These are phyloP conservation scores for Sceloporus undulatus DNA, from an alignment of 2,113 vertebrate genomes.

Conservation along the genomic window DNA sequence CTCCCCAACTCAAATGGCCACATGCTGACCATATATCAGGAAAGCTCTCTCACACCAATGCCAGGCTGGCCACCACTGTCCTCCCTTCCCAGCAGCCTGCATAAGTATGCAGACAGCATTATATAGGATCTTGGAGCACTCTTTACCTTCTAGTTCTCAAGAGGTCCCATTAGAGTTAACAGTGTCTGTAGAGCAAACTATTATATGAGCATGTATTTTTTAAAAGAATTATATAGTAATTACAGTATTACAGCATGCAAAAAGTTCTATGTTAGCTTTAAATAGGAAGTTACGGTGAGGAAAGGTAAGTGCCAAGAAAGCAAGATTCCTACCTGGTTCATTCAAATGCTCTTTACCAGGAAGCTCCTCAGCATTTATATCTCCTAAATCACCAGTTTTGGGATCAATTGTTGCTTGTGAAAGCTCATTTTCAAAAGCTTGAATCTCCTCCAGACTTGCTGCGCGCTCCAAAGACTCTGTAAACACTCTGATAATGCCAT, in stretches of 20 bases:
- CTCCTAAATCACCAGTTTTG: constrained; percentile 93
- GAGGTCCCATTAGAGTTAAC: background rate
- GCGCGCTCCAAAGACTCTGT: constrained; percentile 88
- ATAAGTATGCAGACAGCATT: too few species aligned
- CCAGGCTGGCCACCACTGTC: too few species aligned
- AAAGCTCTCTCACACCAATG: too few species aligned
- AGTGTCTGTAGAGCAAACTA: background rate
- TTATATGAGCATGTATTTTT: background rate
- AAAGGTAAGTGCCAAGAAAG: background rate
- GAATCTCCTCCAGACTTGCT: constrained; percentile 88
- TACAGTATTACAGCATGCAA: background rate
- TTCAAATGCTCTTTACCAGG: constrained; percentile 93
- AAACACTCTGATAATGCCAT: constrained; percentile 95
- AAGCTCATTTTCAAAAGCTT: constrained; percentile 95
- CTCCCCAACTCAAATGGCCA: too few species aligned
- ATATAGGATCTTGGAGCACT: background rate
- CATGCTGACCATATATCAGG: too few species aligned
- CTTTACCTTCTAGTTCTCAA: background rate
- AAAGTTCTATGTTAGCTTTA: background rate
- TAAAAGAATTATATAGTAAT: background rate
- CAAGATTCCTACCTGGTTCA: constrained; percentile 85
- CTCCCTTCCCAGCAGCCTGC: too few species aligned
- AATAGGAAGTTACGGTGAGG: background rate
- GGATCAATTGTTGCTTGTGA: constrained; percentile 93
- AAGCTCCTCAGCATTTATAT: constrained; percentile 91